These are phyloP conservation scores for Myotis findleyi DNA, from an alignment of 2,797 vertebrate species.

Conservation along the genomic window DNA sequence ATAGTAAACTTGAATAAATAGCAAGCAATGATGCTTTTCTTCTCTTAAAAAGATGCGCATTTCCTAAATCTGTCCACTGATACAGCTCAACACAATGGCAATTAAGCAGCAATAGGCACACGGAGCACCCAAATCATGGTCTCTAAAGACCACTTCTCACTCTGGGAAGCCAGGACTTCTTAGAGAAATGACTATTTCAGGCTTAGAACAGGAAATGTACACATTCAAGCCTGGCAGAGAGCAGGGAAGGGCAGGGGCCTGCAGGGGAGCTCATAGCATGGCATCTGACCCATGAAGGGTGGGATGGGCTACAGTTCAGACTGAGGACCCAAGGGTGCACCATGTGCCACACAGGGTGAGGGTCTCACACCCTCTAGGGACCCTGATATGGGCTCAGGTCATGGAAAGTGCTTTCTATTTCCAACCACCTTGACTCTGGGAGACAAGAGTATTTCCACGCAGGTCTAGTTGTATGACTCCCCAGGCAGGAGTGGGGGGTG, in stretches of 20 bases:
- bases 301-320: too few species aligned
- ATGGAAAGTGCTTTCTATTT: not conserved
- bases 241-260: not conserved
- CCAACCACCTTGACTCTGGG: not conserved
- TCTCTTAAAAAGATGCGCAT: not conserved
- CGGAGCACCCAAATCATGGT: not conserved
- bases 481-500: not conserved
- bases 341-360: not conserved
- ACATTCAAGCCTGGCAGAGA: too few species aligned
- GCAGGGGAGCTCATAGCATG: not conserved
- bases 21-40: not conserved
- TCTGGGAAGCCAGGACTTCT: not conserved
- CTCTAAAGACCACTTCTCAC: not conserved
- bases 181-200: accelerated
- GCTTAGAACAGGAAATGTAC: not conserved
- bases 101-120: not conserved
- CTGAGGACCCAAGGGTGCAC: not conserved
- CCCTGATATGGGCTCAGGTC: not conserved
- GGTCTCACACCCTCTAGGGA: not conserved
- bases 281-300: accelerated
- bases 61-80: not conserved
- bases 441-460: accelerated
- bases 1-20: not conserved
- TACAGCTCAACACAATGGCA: too few species aligned
- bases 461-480: not conserved